These are phyloP conservation scores for Parazoanthus darwini DNA, from an alignment of 92 coral and sea anemone genomes.

Conservation along the genomic window DNA sequence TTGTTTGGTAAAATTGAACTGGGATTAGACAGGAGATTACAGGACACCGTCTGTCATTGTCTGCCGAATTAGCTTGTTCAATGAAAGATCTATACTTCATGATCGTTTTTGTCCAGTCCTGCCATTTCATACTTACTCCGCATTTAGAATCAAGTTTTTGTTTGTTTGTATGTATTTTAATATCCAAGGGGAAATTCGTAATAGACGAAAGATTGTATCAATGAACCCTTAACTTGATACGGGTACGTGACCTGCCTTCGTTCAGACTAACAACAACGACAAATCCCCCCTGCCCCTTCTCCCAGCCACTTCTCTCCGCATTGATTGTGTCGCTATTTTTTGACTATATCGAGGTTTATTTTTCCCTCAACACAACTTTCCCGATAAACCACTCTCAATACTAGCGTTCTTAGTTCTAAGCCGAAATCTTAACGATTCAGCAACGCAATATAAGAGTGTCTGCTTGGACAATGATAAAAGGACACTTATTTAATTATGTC, in stretches of 20 bases:
- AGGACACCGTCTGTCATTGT: neutral
- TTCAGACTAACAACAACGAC: neutral
- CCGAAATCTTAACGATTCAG: neutral
- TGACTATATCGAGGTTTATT: neutral
- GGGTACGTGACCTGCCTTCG: neutral
- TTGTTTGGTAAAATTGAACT: too few relatives aligned
- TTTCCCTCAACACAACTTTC: too few relatives aligned
- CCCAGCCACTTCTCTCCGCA: neutral
- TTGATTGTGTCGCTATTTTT: neutral
- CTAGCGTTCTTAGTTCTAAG: too few relatives aligned
- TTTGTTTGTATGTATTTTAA: neutral
- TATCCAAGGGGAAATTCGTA: neutral
- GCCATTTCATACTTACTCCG: neutral
- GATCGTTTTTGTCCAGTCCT: neutral
- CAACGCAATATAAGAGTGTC: neutral
- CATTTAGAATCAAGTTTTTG: neutral
- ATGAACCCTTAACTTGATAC: neutral
- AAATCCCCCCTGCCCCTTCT: too few relatives aligned
- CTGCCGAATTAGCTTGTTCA: neutral
- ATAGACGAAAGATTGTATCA: neutral
- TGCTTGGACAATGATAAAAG: neutral
- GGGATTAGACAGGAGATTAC: neutral
- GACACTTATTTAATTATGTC: too few relatives aligned
- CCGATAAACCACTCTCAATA: too few relatives aligned
- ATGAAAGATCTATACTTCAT: neutral